These are phyloP conservation scores for Oreochromis niloticus DNA, from an alignment of 2,113 vertebrate species.

Conservation along the genomic window DNA sequence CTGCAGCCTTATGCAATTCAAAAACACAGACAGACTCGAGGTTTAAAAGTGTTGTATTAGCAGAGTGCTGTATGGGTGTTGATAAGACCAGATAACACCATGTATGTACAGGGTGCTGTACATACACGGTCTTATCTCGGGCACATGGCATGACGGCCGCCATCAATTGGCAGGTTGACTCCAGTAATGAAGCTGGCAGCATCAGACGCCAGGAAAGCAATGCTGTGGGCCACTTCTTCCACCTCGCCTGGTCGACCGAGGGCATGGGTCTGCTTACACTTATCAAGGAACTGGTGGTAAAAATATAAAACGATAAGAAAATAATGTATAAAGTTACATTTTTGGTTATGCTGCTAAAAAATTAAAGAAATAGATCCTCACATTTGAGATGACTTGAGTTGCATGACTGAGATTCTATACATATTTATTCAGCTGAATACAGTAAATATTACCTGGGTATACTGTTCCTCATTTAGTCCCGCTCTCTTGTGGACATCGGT, in stretches of 20 bases:
- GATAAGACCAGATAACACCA: background rate
- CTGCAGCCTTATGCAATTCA: background rate
- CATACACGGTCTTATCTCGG: constrained; percentile 50
- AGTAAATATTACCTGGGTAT: constrained; percentile 61
- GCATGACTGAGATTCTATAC: background rate
- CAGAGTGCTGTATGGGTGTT: background rate
- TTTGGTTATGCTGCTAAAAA: background rate
- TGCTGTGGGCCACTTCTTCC: constrained; percentile 77
- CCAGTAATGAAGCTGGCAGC: constrained; percentile 79
- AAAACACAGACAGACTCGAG: background rate
- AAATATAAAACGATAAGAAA: background rate
- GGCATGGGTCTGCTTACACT: constrained; percentile 73
- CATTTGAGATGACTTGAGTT: background rate
- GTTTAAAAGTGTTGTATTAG: constrained; percentile 10
- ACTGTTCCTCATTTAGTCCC: constrained; percentile 73
- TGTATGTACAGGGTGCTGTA: background rate
- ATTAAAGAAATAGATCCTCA: background rate
- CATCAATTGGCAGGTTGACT: constrained; percentile 76
- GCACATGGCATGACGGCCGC: constrained; percentile 80
- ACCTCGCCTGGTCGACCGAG: constrained; percentile 75
- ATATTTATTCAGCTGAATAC: background rate
- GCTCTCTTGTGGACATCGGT: constrained; percentile 77
- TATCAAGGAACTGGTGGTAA: constrained; percentile 59
- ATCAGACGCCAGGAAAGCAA: constrained; percentile 79
- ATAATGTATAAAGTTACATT: background rate